Evolutionary conservation across 1,140 invertebrate species (phyloP).

Genomic region (Hyles vespertilio): DNA sequence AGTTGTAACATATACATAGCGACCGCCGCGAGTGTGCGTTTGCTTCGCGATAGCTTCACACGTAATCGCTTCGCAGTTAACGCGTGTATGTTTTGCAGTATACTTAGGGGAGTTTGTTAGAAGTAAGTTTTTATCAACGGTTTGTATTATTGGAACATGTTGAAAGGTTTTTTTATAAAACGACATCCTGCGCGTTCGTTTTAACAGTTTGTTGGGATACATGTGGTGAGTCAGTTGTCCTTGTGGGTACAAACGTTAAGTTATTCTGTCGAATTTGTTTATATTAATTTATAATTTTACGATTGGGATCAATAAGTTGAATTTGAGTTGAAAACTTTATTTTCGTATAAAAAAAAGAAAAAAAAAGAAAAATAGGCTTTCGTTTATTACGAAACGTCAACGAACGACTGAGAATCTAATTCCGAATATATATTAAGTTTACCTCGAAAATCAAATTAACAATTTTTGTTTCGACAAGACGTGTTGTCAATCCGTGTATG

Average conservation of each 20-base stretch:
- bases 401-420: slow-evolving; percentile 74
- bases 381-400: slow-evolving; percentile 57
- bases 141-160: slow-evolving; percentile 66
- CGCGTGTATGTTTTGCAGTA: slow-evolving; percentile 34
- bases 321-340: slow-evolving; percentile 65
- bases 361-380: slow-evolving; percentile 59
- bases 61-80: slow-evolving; percentile 52
- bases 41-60: slow-evolving; percentile 48
- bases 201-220: slow-evolving; percentile 35
- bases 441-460: slow-evolving; percentile 45
- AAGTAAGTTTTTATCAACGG: slow-evolving; percentile 70
- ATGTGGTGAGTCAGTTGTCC: slow-evolving; percentile 60
- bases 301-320: slow-evolving; percentile 70
- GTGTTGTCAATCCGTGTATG: slow-evolving; percentile 53
- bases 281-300: slow-evolving; percentile 61
- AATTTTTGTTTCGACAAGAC: slow-evolving; percentile 48
- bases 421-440: slow-evolving; percentile 71
- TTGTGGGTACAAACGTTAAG: slow-evolving; percentile 63
- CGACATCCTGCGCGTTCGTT: slow-evolving; percentile 67
- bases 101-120: slow-evolving; percentile 60
- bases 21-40: slow-evolving; percentile 12
- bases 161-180: slow-evolving; percentile 60
- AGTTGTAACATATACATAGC: slow-evolving; percentile 18
- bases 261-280: slow-evolving; percentile 45
- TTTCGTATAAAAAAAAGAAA: slow-evolving; percentile 63